Base-by-base conservation (phyloP, 2,888 invertebrate species). In the Nomada ferruginata region DNA sequence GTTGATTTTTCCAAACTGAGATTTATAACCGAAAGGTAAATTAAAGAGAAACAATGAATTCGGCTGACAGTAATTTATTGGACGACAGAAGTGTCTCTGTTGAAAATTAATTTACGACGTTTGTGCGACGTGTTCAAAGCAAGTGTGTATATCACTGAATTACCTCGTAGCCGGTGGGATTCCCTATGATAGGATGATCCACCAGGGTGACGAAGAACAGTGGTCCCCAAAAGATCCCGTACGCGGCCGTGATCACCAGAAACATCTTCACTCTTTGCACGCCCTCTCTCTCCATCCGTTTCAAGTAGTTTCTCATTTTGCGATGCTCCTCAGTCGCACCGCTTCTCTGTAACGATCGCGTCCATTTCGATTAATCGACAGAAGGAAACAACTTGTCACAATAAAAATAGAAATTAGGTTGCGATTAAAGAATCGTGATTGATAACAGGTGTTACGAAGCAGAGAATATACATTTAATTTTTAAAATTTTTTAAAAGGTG, bases 211-310 rank as follows among this genome's bases (percentile, higher is more conserved):
- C 97, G 87, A 98, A 95, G 94, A 98, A 98, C 84, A 98, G 94
- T 18, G 98, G 98, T 83, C 98, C 97, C 98, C 98, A 98, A 94
- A 98, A 98, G 71, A 98, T 95, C 60, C 97, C 95, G 94, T 98
- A 98, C 44, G 97, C 97, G 0, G 96, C 96, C 0, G 97, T 97
- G 92, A 97, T 97, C 89, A 97, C 96, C 82, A 97, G 95, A 94
- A 97, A 97, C 96, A 97, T 97, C 94, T 97, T 96, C 71, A 97
- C 97, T 77, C 97, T 95, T 88, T 97, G 96, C 68, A 97, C 96
- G 0, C 97, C 97, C 91, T 97, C 97, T 44, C 96, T 94, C 92
- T 97, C 97, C 94, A 97, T 96, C 85, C 97, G 95, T 80, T 96
- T 95, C 83, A 97, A 94, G 94, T 97, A 97, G 86, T 96, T 97